Percentiles rank a stretch among this genome's conserved stretches.
Evolutionary conservation across 2,797 vertebrate species (phyloP).

Genomic region (Melanotaenia nigrans): DNA sequence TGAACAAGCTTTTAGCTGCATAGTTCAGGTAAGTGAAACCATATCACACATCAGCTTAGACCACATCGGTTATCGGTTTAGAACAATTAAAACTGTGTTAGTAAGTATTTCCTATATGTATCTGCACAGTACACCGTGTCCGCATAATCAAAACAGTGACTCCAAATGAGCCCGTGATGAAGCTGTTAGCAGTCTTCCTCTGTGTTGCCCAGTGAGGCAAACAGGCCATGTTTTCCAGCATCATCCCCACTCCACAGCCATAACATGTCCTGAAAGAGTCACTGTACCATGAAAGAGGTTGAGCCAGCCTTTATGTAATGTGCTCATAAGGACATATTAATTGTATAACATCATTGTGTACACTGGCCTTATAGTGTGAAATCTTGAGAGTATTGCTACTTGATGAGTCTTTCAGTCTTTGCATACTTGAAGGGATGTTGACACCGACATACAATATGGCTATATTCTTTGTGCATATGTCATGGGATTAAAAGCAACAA

Average conservation of each 20-base stretch:
- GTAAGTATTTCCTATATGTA: background rate
- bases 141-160: background rate
- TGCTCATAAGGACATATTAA: background rate
- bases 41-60: too few species aligned
- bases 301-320: conserved; percentile 41
- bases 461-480: conserved; percentile 19
- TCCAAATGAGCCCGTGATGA: background rate
- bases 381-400: background rate
- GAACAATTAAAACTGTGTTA: background rate
- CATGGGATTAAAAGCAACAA: conserved; percentile 37
- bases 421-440: background rate
- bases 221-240: conserved; percentile 47
- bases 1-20: conserved; percentile 5
- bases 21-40: conserved; percentile 52
- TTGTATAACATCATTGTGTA: conserved; percentile 31
- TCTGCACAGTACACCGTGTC: background rate
- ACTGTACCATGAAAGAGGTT: conserved; percentile 44
- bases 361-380: background rate
- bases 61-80: background rate
- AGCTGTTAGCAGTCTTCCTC: conserved; percentile 5
- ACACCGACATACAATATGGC: background rate
- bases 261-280: conserved; percentile 36
- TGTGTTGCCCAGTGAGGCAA: conserved; percentile 34
- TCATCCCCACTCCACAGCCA: conserved; percentile 37
- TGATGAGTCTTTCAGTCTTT: background rate